Evolutionary conservation across 92 coral and sea anemone genomes (phyloP), one percentile per base, ranked within the genome.

Genomic region (Ricordea florida): DNA sequence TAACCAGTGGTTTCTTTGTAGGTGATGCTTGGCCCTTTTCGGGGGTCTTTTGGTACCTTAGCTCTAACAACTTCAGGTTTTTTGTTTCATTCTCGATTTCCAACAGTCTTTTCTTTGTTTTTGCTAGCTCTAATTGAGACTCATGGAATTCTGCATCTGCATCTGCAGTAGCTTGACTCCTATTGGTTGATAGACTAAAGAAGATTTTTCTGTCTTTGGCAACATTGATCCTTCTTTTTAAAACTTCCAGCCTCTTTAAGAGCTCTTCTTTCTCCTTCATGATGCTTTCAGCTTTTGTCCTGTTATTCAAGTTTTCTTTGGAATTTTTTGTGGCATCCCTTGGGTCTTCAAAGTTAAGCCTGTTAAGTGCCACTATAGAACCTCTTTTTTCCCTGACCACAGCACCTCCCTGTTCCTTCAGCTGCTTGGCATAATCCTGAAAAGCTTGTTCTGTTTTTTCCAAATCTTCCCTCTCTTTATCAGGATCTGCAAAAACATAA

Each of bases 171-270:
- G 97, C 99, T 8, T 85, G 74, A 28, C 82, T 82, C 50, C 63
- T 80, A 18, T 34, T 69, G 33, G 89, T 81, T 1, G 96, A 84
- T 47, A 83, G 58, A 33, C 67, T 83, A 31, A 92, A 89, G 68
- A 96, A 93, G 16, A 96, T 92, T 60, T 92, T 92, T n/a, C 93
- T 78, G 46, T 96, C 97, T 62, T 96, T 96, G 6, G 99, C 97
- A 0, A 85, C 83, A 15, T 77, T 60, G 14, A 96, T 84, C 24
- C 90, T 81, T 21, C 87, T 83, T 57, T 82, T 92, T 65, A 93
- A 57, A 44, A 18, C 51, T 37, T 96, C 97, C 30, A 85, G 47
- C 72, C 69, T 62, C 33, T 80, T 65, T 0, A 82, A 36, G 29
- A 92, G 80, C 27, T 78, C 97, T 7, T 78, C 79, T 60, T 89